These are phyloP conservation scores for Oophaga sylvatica DNA, from an alignment of 2,797 vertebrate genomes.

Conservation along the genomic window DNA sequence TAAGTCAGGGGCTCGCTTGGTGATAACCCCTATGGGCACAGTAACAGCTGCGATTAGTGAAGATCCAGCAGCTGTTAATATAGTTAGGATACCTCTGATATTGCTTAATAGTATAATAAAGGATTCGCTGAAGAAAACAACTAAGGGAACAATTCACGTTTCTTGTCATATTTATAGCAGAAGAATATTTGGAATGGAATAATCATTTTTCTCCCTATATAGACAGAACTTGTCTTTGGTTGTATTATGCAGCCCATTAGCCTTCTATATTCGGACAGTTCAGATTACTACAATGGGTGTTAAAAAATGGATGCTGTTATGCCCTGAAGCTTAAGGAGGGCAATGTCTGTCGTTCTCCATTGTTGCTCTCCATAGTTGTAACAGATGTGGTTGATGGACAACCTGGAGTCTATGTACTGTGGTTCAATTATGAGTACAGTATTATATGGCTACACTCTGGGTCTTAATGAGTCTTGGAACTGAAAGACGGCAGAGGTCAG, in stretches of 20 bases:
- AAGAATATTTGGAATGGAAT: background rate
- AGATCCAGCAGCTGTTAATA: background rate
- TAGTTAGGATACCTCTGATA: background rate
- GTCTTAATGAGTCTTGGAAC: background rate
- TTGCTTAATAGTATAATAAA: background rate
- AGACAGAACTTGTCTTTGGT: background rate
- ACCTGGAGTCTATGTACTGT: background rate
- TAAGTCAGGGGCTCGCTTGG: background rate
- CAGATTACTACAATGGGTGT: background rate
- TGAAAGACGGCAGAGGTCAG: background rate
- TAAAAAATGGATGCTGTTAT: background rate
- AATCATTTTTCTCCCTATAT: background rate
- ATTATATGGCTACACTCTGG: background rate
- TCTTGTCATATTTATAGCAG: background rate
- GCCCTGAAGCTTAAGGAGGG: background rate
- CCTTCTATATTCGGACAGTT: background rate
- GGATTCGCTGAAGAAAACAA: background rate
- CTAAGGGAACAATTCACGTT: background rate
- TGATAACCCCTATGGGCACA: background rate
- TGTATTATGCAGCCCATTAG: background rate
- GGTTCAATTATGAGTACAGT: background rate
- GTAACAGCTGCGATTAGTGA: background rate
- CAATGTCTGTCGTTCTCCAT: background rate
- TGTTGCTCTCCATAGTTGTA: background rate
- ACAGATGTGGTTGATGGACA: conserved; percentile 5